Conservation (phyloP, 2,888 invertebrate genomes). For the Blomia tropicalis region DNA sequence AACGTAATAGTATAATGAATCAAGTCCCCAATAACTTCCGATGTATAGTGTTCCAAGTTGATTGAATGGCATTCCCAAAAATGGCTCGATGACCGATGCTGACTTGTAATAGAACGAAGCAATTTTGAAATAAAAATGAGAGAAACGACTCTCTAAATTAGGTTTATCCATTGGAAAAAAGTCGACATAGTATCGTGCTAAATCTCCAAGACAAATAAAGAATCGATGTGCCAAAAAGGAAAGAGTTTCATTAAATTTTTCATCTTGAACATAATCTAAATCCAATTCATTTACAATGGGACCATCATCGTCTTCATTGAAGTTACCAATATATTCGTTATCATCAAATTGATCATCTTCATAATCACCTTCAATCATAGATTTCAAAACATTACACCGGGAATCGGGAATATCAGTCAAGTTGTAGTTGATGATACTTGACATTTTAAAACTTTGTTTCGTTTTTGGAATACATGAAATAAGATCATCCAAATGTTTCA, state of each 20-base stretch:
- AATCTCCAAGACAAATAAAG: constrained; percentile 73
- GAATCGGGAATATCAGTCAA: neutral
- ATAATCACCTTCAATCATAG: too few relatives aligned
- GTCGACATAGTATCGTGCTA: constrained; percentile 63
- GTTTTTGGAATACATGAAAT: neutral
- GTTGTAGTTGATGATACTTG: neutral
- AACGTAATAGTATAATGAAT: constrained; percentile 76
- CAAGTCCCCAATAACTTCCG: constrained; percentile 60
- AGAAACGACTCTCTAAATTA: neutral
- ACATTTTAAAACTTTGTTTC: too few relatives aligned
- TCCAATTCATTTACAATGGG: neutral
- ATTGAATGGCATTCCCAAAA: constrained; percentile 56
- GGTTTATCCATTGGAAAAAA: constrained; percentile 43
- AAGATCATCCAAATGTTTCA: neutral
- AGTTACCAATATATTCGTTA: neutral
- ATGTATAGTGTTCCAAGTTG: constrained; percentile 75
- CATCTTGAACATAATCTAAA: neutral
- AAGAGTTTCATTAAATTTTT: neutral
- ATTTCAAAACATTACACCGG: neutral
- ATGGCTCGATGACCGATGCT: constrained; percentile 36
- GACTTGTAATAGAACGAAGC: constrained; percentile 62
- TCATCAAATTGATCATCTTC: neutral
- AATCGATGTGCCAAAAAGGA: constrained; percentile 47
- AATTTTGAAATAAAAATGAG: constrained; percentile 47
- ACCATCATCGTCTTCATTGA: neutral